Evolutionary conservation across 1,140 invertebrate species (phyloP), one percentile per base, ranked within the genome.

Genomic region (Hyphantria cunea): DNA sequence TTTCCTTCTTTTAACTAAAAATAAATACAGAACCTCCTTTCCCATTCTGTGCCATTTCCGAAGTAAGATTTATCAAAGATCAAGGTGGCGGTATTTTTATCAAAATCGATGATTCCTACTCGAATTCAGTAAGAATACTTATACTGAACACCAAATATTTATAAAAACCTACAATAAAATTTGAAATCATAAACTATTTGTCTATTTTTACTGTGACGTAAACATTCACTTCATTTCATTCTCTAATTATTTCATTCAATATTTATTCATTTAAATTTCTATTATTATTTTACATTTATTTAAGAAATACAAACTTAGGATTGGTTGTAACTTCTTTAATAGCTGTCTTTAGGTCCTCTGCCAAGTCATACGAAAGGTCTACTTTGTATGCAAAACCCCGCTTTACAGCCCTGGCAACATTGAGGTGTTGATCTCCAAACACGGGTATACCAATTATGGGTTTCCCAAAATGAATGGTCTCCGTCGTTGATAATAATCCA

Each of bases 371-470:
- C 2, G 64, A 54, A 8, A 77, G 52, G n/a, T 68, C 55, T 2
- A 75, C 72, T 65, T 50, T 61, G 12, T 41, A 48, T 8, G 60
- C 75, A 55, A 70, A 68, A 9, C 72, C 69, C 49, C 68, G 70
- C 2, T 66, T 52, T 4, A 66, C 67, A 14, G 68, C 60, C 54
- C 55, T 58, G 4, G 66, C 44, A 8, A 71, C 52, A 34, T 93
- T 93, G 25, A 84, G 74, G 3, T 76, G 79, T 69, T 95, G 94
- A 84, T 94, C 93, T 3, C 86, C 90, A 34, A 93, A 93, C 9
- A 95, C 83, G 14, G 95, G 94, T 59, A 95, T 92, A 8, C 92
- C 93, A 10, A 95, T 80, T 6, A 94, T 80, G 0, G 94, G 94
- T 6, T 94, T 92, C 41, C 93, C 93, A 62, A 93, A 91, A 75